Conservation (phyloP, 2,888 invertebrate species). For the Euzetes globulus region DNA sequence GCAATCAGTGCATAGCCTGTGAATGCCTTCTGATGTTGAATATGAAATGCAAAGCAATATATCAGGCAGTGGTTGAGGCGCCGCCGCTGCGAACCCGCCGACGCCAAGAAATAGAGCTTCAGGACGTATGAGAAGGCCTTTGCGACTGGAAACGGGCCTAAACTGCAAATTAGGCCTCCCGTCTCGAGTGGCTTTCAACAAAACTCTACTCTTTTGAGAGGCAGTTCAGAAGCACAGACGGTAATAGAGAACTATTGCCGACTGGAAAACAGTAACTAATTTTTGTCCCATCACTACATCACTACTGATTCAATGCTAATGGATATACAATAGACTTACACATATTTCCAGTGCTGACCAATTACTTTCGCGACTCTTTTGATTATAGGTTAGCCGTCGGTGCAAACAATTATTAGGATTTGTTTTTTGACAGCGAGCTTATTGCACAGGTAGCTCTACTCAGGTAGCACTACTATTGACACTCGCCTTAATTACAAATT, state of each 20-base stretch:
- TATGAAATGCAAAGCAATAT: conserved; percentile 25
- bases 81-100: conserved; percentile 26
- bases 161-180: conserved; percentile 27
- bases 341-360: neutral
- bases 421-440: conserved; percentile 19
- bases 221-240: neutral
- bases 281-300: neutral
- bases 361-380: conserved; percentile 22
- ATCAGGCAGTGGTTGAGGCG: conserved; percentile 30
- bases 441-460: neutral
- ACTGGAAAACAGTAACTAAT: neutral
- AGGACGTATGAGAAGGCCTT: conserved; percentile 6
- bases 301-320: neutral
- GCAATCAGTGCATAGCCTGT: conserved; percentile 10
- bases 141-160: conserved; percentile 13
- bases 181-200: conserved; percentile 5
- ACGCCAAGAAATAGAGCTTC: conserved; percentile 30
- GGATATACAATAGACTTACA: neutral
- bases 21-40: conserved; percentile 8
- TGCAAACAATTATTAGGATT: conserved; percentile 25
- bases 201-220: neutral
- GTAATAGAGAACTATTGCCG: conserved; percentile 1
- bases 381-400: conserved; percentile 19
- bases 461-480: conserved; percentile 7
- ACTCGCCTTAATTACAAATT: conserved; percentile 29